Conservation (phyloP, 2,888 invertebrate genomes). For the Andrena chrysosceles region DNA sequence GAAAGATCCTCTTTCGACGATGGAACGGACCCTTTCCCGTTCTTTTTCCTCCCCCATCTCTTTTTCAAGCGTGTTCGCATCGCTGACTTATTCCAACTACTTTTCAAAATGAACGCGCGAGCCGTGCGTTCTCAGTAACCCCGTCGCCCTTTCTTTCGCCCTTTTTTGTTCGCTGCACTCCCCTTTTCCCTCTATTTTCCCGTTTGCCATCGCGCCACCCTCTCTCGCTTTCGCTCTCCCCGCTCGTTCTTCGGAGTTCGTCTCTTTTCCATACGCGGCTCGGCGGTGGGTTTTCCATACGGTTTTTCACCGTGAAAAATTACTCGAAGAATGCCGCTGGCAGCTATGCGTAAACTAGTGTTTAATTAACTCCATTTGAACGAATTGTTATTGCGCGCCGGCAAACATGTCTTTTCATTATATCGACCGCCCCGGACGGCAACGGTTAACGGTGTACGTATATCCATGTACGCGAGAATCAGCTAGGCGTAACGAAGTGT, state of each 20-base stretch:
- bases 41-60: not conserved
- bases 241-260: not conserved
- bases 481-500: constrained; percentile 32
- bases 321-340: constrained; percentile 38
- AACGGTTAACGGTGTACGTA: not conserved
- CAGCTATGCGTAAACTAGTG: constrained; percentile 55
- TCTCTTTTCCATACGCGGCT: not conserved
- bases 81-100: constrained; percentile 63
- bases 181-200: constrained; percentile 13
- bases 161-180: constrained; percentile 8
- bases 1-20: constrained; percentile 20
- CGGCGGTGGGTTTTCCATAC: not conserved
- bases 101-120: constrained; percentile 67
- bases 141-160: constrained; percentile 31
- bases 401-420: constrained; percentile 59
- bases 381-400: constrained; percentile 62
- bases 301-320: constrained; percentile 40
- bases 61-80: constrained; percentile 32
- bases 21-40: constrained; percentile 25
- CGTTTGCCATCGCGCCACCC: constrained; percentile 8
- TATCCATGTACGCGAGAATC: not conserved
- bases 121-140: constrained; percentile 49
- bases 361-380: constrained; percentile 67
- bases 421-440: constrained; percentile 8
- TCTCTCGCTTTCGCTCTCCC: not conserved